A percentile compares a stretch with the other conserved stretches of the same genome.
These are phyloP conservation scores for Brienomyrus brachyistius DNA, from an alignment of 2,113 vertebrate species.

Conservation along the genomic window DNA sequence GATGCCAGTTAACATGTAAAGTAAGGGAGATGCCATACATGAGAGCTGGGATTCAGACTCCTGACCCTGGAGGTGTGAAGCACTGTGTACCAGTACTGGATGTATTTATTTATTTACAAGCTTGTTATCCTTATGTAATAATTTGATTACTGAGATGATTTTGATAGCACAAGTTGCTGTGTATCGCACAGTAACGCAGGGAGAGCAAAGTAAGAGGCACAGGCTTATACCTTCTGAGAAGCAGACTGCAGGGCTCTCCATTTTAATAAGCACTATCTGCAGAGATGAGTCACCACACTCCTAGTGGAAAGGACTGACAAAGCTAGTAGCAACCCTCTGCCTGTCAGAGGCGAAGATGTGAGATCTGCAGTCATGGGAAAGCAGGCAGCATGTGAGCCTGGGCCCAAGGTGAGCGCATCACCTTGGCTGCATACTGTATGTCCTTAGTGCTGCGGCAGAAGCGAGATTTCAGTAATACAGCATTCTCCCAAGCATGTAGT, in stretches of 20 bases:
- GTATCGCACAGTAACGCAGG: neutral
- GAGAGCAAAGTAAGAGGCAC: neutral
- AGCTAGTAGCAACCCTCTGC: neutral
- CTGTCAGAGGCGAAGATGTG: neutral
- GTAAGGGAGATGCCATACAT: neutral
- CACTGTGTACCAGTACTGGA: neutral
- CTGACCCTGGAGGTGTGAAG: neutral
- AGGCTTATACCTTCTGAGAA: neutral
- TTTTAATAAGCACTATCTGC: constrained; percentile 12
- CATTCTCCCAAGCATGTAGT: neutral
- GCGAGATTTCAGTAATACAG: neutral
- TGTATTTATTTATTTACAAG: neutral
- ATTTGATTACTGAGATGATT: neutral
- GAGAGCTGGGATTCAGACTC: neutral
- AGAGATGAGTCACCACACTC: constrained; percentile 12
- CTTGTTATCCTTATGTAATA: neutral
- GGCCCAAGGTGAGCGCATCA: neutral
- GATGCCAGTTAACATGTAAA: neutral
- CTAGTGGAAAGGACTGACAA: neutral
- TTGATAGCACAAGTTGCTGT: neutral
- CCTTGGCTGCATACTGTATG: neutral
- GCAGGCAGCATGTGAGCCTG: neutral
- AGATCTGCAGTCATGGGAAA: neutral
- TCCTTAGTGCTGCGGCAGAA: neutral
- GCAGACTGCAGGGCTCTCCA: neutral